Evolutionary conservation across 2,797 vertebrate species (phyloP).

Genomic region (Enteromius argenteus): DNA sequence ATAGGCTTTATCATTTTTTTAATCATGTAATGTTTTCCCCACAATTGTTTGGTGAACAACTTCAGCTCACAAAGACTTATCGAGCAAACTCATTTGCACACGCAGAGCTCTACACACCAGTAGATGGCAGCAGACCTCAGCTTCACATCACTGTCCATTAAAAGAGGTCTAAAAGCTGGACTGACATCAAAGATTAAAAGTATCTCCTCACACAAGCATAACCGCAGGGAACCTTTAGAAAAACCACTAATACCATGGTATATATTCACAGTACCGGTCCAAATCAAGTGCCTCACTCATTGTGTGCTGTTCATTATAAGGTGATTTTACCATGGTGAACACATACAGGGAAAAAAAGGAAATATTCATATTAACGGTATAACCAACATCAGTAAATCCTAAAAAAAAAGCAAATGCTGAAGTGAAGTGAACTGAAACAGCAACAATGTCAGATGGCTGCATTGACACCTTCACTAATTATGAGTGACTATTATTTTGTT

Average conservation of each 20-base stretch:
- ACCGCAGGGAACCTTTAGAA: background rate
- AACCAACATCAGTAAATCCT: background rate
- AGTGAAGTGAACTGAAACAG: background rate
- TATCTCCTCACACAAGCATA: background rate
- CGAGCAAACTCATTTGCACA: background rate
- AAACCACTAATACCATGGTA: background rate
- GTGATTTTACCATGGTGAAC: background rate
- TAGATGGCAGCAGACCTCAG: conserved; percentile 46
- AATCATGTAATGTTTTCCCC: background rate
- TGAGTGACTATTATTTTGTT: background rate
- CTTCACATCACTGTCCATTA: background rate
- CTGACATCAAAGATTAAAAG: background rate
- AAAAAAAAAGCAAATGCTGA: background rate
- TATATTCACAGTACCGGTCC: background rate
- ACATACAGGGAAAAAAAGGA: background rate
- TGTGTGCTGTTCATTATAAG: background rate
- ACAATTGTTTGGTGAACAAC: background rate
- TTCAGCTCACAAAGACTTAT: background rate
- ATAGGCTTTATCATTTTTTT: background rate
- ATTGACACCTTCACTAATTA: background rate
- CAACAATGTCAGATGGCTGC: background rate
- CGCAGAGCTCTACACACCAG: background rate
- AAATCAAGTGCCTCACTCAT: background rate
- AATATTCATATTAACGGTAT: background rate
- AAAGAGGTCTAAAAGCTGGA: background rate